phyloP scores from a whole-genome alignment of 2,888 invertebrate species.

The Furcula furcula region DNA sequence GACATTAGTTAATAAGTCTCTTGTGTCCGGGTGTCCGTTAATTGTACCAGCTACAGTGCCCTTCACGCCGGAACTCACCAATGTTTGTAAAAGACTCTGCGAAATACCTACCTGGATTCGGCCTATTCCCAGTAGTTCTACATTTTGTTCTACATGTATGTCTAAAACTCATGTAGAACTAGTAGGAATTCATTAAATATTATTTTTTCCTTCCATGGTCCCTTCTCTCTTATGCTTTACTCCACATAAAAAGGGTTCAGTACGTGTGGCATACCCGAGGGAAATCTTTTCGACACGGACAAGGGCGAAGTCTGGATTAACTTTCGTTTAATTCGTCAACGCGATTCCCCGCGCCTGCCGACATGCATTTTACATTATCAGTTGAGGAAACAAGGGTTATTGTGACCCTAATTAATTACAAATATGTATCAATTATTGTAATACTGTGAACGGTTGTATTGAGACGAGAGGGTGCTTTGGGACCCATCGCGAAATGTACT shows the following conservation, averaged over 20 bases:
- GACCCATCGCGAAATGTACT: no score
- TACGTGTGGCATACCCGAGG: conserved; percentile 52
- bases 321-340: conserved; percentile 73
- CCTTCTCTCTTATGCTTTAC: conserved; percentile 21
- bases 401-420: conserved; percentile 31
- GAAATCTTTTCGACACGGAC: conserved; percentile 73
- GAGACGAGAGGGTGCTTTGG: conserved; percentile 1
- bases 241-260: conserved; percentile 38
- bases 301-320: conserved; percentile 67
- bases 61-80: no score
- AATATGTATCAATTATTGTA: conserved; percentile 19
- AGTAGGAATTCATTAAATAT: no score
- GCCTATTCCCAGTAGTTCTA: no score
- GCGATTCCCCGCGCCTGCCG: conserved; percentile 35
- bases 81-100: no score
- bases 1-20: no score
- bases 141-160: no score
- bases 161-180: no score
- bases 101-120: no score
- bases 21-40: no score
- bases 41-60: no score
- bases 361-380: conserved; percentile 62
- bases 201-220: no score
- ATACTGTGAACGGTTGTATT: neutral
- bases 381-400: conserved; percentile 25